These are phyloP conservation scores for human (Homo sapiens) DNA, from an alignment of 2,113 vertebrate species.

Conservation along the genomic window GRCh38 chr5:103021001-103021500, in stretches of 20 bases:
- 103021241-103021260: neutral
- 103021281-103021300: neutral
- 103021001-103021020: neutral
- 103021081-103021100: neutral
- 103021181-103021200: neutral
- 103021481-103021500: neutral
- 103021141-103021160: neutral
- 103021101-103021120: neutral
- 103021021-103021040: neutral
- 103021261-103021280: neutral
- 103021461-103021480: neutral
- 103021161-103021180: neutral
- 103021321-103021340: neutral
- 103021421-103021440: neutral
- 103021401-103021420: neutral
- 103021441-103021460: neutral
- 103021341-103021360: neutral
- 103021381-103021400: slow-evolving; percentile 6
- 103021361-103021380: neutral
- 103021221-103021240: neutral
- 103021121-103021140: neutral
- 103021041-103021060: neutral
- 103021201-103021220: neutral
- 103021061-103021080: neutral
- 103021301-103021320: neutral